A percentile compares a stretch with the other conserved stretches of the same genome.
phyloP scores from a whole-genome alignment of 2,888 invertebrate species.

The Myopa tessellatipennis region DNA sequence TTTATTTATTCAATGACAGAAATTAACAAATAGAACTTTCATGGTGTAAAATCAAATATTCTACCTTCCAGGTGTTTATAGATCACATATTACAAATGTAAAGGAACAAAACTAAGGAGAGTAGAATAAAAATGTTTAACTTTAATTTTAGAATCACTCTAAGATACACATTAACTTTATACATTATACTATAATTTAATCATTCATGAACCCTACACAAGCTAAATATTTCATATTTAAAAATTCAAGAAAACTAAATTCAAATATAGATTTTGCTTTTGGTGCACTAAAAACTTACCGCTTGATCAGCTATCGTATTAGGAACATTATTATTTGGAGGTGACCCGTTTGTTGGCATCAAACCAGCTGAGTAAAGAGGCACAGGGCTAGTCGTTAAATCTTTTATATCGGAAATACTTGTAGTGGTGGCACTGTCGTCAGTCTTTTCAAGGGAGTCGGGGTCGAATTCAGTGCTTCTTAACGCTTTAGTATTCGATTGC shows the following conservation, averaged over 20 bases:
- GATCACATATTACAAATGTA: no score
- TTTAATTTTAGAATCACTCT: no score
- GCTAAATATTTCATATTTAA: no score
- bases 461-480: neutral
- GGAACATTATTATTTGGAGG: neutral
- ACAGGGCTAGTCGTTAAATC: neutral
- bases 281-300: neutral
- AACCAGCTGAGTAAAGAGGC: neutral
- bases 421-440: slow-evolving; percentile 20
- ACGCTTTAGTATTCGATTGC: neutral
- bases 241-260: neutral
- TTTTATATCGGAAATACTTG: slow-evolving; percentile 21
- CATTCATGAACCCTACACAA: no score
- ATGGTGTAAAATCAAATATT: no score
- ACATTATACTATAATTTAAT: no score
- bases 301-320: neutral
- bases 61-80: no score
- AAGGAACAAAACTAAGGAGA: no score
- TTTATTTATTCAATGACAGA: no score
- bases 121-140: no score
- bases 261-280: neutral
- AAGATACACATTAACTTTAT: no score
- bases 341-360: neutral
- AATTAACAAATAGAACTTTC: no score
- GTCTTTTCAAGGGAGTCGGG: slow-evolving; percentile 32